Base-by-base conservation (phyloP, 64 coral and sea anemone genomes). In the Pocillopora verrucosa region DNA sequence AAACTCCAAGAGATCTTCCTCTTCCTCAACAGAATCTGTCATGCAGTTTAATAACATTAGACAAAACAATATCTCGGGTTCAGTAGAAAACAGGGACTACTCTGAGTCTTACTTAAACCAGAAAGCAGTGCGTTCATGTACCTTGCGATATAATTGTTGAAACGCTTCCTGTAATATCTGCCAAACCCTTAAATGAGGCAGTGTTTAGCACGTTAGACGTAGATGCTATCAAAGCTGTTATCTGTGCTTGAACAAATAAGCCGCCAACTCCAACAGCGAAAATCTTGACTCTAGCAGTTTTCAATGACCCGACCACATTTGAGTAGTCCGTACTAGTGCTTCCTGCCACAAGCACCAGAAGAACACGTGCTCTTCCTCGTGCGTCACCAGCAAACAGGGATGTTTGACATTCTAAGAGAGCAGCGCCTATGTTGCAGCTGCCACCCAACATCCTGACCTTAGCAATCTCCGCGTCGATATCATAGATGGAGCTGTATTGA, bases 261-360 rank as follows among this genome's bases (percentile, higher is more conserved):
- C 59, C 73, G 16, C 87, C 75, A 19, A 89, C 22, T 58, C 87
- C 74, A 10, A 89, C 73, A 16, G 75, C 76, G 1, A 89, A 11
- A 16, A 89, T 89, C 57, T 58, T 65, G 14, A 89, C 74, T 36
- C 87, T 73, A 5, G 10, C 25, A 24, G 34, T 24, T 30, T 58
- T 60, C 13, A 89, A 34, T 13, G 76, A 37, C 14, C 61, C 63
- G 30, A 75, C 58, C 14, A 68, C 65, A 61, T 61, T 89, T 9
- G 61, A 58, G 45, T 78, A 25, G 74, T 89, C 87, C 17, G 73
- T 58, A 63, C 61, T 16, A 37, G 87, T 78, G 19, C 74, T 76
- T 13, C 87, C 87, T 9, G 75, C 87, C 13, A 75, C 78, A 34
- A 89, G 60, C 13, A 78, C 74, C 7, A 89, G 57, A 25, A 89